Base-by-base conservation (phyloP, 2,797 vertebrate species). In the Gobionotothen gibberifrons region DNA sequence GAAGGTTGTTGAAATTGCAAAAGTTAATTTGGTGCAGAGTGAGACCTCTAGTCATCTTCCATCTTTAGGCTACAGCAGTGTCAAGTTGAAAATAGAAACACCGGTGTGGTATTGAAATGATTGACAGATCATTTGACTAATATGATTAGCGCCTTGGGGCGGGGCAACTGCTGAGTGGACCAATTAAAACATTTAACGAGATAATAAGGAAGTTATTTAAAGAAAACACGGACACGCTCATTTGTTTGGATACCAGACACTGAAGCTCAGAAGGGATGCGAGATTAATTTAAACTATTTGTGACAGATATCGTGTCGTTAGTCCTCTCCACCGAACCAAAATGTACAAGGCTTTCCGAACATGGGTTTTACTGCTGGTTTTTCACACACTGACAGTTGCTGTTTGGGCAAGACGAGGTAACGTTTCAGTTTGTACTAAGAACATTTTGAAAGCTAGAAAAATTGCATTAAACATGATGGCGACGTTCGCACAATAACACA, bases 191-290 rank as follows among this genome's bases (percentile, higher is more conserved):
- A 1, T 4, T 44, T 15, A 8, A 57, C 69, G 59, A 17, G 0
- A 17, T 15, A 51, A 59, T 65, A 67, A 85, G 89, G 92, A 93
- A 88, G 84, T 81, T 57, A 54, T 89, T 84, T 76, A 82, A 90
- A 15, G 29, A 5, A 1, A 17, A 26, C 44, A 16, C 0, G 3
- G 2, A 36, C 64, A 49, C 54, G 54, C 9, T 14, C 22, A 1
- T 29, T 46, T 65, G 67, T 78, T 69, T 29, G 60, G 40, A n/a
- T 17, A 0, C 0, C 17, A 3, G 59, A 47, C 15, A 1, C 1
- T 0, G 6, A 1, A 1, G 4, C 3, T 3, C 1, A 0, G 0
- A 13, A 0, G 4, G 2, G 32, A 46, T 26, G 14, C 3, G 8
- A 43, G 0, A 9, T 47, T 9, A 29, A 56, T 3, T 3, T 63